Evolutionary conservation across 2,888 invertebrate genomes (phyloP).

Genomic region (Nemotelus nigrinus): DNA sequence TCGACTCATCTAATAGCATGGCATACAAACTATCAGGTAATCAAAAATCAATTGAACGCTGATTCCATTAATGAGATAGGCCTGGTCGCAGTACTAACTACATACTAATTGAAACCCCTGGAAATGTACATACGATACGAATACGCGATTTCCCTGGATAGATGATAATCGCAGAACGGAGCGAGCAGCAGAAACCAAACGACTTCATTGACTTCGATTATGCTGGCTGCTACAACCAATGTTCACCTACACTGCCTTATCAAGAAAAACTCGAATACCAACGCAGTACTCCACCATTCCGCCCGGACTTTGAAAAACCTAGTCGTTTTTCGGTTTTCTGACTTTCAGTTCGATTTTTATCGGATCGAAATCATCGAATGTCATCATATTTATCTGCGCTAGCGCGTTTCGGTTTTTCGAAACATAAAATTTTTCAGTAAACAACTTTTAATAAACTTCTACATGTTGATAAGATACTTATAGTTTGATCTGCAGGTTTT

Average conservation of each 20-base stretch:
- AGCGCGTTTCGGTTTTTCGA: constrained; percentile 9
- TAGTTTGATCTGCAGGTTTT: constrained; percentile 18
- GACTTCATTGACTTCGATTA: neutral
- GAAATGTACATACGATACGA: constrained; percentile 15
- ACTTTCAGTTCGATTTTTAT: constrained; percentile 7
- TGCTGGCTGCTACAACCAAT: neutral
- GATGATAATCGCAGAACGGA: constrained; percentile 17
- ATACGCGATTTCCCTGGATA: neutral
- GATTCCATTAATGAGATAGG: constrained; percentile 37
- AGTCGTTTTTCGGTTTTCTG: neutral
- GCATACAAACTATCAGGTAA: constrained; percentile 18
- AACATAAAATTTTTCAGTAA: constrained; percentile 34
- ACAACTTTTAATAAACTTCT: constrained; percentile 46
- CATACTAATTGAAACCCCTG: constrained; percentile 37
- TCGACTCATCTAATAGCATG: neutral
- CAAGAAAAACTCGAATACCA: too few species aligned
- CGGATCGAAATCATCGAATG: constrained; percentile 15
- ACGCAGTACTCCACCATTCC: too few species aligned
- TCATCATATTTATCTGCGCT: constrained; percentile 5
- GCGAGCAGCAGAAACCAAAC: neutral
- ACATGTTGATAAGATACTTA: constrained; percentile 40
- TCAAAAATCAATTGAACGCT: constrained; percentile 39
- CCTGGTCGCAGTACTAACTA: constrained; percentile 7
- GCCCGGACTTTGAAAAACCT: too few species aligned
- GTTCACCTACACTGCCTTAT: too few species aligned